Evolutionary conservation across 2,113 vertebrate genomes (phyloP).

Genomic region (Tauraco erythrolophus): DNA sequence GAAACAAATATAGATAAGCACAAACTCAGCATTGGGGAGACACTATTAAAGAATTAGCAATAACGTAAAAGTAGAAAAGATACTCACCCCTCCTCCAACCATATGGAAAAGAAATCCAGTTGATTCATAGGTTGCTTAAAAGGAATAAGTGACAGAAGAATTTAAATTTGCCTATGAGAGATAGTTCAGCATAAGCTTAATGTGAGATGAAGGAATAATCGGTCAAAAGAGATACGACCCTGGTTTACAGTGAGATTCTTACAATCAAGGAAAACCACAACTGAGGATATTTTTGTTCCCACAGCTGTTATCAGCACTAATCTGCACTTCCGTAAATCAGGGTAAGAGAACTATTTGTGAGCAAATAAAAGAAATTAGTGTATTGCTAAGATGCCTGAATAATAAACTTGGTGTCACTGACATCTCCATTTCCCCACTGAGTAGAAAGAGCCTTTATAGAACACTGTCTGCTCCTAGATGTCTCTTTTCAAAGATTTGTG

Average conservation of each 20-base stretch:
- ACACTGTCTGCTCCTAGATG: fast-evolving
- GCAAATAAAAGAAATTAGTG: constrained; percentile 12
- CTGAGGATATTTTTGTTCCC: not conserved
- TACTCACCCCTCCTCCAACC: not conserved
- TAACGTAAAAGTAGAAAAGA: not conserved
- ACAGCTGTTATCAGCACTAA: not conserved
- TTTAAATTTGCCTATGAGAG: not conserved
- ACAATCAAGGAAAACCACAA: not conserved
- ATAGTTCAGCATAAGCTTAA: not conserved
- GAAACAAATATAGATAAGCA: not conserved
- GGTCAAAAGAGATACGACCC: not conserved
- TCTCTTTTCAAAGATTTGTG: not conserved
- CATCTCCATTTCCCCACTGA: not conserved
- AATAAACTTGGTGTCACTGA: not conserved
- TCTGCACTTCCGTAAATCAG: not conserved
- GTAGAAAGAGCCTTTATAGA: not conserved
- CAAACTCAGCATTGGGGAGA: not conserved
- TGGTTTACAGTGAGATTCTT: not conserved
- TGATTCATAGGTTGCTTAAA: not conserved
- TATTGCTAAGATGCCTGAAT: not conserved
- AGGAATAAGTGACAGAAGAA: not conserved
- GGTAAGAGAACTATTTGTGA: not conserved
- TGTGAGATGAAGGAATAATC: not conserved
- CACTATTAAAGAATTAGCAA: not conserved
- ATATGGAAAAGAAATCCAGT: not conserved